These are phyloP conservation scores for Pachypanchax playfairii DNA, from an alignment of 2,113 vertebrate species.

Conservation along the genomic window DNA sequence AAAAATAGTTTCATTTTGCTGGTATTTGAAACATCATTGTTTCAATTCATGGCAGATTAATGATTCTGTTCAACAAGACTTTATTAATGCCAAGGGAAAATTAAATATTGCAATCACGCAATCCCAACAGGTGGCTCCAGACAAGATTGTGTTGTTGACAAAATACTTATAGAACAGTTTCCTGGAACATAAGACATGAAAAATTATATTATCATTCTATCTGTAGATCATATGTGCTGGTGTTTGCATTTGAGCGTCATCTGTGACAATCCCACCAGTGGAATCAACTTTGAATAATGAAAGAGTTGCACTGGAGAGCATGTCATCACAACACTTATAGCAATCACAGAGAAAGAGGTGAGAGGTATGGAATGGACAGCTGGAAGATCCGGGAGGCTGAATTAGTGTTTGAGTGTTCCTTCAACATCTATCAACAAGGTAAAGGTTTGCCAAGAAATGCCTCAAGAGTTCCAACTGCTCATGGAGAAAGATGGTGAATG, in stretches of 20 bases:
- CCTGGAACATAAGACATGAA: slow-evolving; percentile 8
- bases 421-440: slow-evolving; percentile 55
- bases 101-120: too few relatives aligned
- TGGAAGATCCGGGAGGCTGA: slow-evolving; percentile 4
- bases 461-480: slow-evolving; percentile 42
- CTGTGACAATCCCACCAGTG: slow-evolving; percentile 28
- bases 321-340: slow-evolving; percentile 31
- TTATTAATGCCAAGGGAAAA: too few relatives aligned
- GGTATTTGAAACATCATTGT: slow-evolving; percentile 10
- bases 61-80: slow-evolving; percentile 27
- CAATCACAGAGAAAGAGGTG: slow-evolving; percentile 9
- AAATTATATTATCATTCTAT: slow-evolving; percentile 29
- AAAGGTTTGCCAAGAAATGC: slow-evolving; percentile 42
- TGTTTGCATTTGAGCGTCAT: slow-evolving; percentile 27
- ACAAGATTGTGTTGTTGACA: too few relatives aligned
- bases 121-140: too few relatives aligned
- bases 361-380: slow-evolving; percentile 17
- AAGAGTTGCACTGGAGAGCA: slow-evolving; percentile 41
- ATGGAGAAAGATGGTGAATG: slow-evolving; percentile 34
- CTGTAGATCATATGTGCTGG: slow-evolving; percentile 33
- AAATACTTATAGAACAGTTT: too few relatives aligned
- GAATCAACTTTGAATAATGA: slow-evolving; percentile 64
- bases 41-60: slow-evolving; percentile 43
- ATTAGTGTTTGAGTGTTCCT: slow-evolving; percentile 47
- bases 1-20: slow-evolving; percentile 24